Conservation (phyloP, 2,888 invertebrate species). For the Oconnorella tubifera region DNA sequence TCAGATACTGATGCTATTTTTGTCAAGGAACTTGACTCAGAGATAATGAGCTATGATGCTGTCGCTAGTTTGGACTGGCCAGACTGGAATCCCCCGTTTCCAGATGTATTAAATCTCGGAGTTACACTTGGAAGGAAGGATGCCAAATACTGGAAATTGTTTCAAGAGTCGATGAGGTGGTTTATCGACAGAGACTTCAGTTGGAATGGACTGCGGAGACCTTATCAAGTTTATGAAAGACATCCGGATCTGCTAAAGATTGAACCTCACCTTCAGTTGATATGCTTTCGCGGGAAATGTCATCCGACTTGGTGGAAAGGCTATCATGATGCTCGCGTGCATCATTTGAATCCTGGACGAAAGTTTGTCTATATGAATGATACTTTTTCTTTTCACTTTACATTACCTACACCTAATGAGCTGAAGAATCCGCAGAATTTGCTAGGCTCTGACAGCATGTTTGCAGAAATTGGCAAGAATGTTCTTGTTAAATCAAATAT, state of each 20-base stretch:
- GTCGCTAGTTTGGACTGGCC: slow-evolving; percentile 45
- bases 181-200: slow-evolving; percentile 28
- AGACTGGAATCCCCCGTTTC: slow-evolving; percentile 40
- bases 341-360: slow-evolving; percentile 33
- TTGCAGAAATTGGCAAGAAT: slow-evolving; percentile 45
- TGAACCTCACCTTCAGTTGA: slow-evolving; percentile 40
- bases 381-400: slow-evolving; percentile 45
- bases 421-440: slow-evolving; percentile 31
- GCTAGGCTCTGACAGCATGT: slow-evolving; percentile 35
- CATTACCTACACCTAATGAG: slow-evolving; percentile 45
- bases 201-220: slow-evolving; percentile 33
- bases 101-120: slow-evolving; percentile 32
- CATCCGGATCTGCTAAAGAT: slow-evolving; percentile 43
- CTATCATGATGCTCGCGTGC: slow-evolving; percentile 35
- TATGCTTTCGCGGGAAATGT: slow-evolving; percentile 45
- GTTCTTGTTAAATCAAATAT: slow-evolving; percentile 30
- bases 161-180: slow-evolving; percentile 29
- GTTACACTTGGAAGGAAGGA: slow-evolving; percentile 32
- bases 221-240: slow-evolving; percentile 34
- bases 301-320: slow-evolving; percentile 43
- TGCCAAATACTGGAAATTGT: slow-evolving; percentile 33
- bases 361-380: slow-evolving; percentile 41
- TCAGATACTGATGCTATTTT: slow-evolving; percentile 49
- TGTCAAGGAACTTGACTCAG: slow-evolving; percentile 39
- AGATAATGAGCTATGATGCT: slow-evolving; percentile 39